phyloP scores from a whole-genome alignment of 2,888 invertebrate genomes.

The Sthenelais limicola region DNA sequence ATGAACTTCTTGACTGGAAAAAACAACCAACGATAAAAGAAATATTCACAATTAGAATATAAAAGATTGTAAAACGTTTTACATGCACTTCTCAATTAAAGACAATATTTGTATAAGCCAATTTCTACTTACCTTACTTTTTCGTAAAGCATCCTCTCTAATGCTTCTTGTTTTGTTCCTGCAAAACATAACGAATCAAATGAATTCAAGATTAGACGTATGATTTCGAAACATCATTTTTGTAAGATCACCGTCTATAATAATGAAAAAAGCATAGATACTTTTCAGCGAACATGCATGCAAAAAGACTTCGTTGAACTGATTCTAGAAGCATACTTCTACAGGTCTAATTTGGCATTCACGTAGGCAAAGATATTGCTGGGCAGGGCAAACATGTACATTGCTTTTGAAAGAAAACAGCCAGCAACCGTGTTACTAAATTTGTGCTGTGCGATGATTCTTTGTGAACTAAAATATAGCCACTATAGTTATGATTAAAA shows the following conservation, averaged over 20 bases:
- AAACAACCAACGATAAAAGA: too few species aligned
- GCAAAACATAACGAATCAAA: slow-evolving; percentile 13
- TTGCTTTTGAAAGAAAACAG: too few species aligned
- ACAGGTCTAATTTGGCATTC: too few species aligned
- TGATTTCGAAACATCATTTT: not conserved
- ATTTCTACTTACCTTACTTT: slow-evolving; percentile 50
- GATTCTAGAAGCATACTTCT: too few species aligned
- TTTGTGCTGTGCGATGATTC: too few species aligned
- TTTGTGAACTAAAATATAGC: too few species aligned
- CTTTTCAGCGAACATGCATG: too few species aligned
- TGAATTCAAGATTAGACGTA: not conserved
- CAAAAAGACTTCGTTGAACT: too few species aligned
- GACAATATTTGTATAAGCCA: not conserved
- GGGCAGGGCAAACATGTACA: not conserved
- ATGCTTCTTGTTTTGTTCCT: slow-evolving; percentile 63
- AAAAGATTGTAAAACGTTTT: not conserved
- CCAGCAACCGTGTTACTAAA: too few species aligned
- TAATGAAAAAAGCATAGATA: too few species aligned
- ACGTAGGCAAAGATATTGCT: not conserved
- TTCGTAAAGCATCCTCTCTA: slow-evolving; percentile 57
- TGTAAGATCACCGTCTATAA: not conserved
- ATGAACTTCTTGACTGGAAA: slow-evolving; percentile 62
- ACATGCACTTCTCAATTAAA: not conserved
- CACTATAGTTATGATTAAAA: too few species aligned
- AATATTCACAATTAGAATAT: slow-evolving; percentile 5